Base-by-base conservation (phyloP, 2,888 invertebrate species). In the Pristionchus fissidentatus region DNA sequence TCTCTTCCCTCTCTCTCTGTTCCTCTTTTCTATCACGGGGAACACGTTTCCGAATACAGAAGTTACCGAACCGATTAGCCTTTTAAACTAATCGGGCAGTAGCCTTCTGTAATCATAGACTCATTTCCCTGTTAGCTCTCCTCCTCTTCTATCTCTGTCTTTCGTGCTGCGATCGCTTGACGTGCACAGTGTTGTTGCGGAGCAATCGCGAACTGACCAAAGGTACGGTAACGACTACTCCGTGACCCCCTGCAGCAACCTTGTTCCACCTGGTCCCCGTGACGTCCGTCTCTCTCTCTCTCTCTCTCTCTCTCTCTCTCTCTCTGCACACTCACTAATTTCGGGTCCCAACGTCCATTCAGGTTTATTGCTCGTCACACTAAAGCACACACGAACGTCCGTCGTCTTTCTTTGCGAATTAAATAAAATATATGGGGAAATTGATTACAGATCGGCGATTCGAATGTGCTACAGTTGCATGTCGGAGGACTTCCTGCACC, bases 391-490 rank as follows among this genome's bases (percentile, higher is more conserved):
- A n/a, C n/a, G 60, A 26, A 13, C 8, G 62, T 66, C 35, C 22
- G 26, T 32, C 49, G 49, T 22, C 22, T n/a, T 41, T 38, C 13
- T 66, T 49, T 32, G 3, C 49, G 3, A 7, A 5, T 62, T n/a
- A 19, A 4, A 22, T 49, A n/a, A n/a, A n/a, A n/a, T n/a, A n/a
- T n/a, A n/a, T n/a, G n/a, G n/a, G n/a, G 8, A 10, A 15, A 8
- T 35, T 43, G 5, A 32, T 85, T 89, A 82, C 83, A 89, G 89
- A 75, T 60, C 84, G 15, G 73, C 85, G 1, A 86, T 87, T 26
- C 88, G 89, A 57, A 89, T 90, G 73, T 91, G 91, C 85, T 91
- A 90, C 86, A 90, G 90, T 70, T 91, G 91, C 85, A 91, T 91
- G 91, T 91, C 91, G 13, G 88, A 90, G 86, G 91, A 91, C 57